phyloP scores from a whole-genome alignment of 2,797 vertebrate species.

The Lutra lutra region DNA sequence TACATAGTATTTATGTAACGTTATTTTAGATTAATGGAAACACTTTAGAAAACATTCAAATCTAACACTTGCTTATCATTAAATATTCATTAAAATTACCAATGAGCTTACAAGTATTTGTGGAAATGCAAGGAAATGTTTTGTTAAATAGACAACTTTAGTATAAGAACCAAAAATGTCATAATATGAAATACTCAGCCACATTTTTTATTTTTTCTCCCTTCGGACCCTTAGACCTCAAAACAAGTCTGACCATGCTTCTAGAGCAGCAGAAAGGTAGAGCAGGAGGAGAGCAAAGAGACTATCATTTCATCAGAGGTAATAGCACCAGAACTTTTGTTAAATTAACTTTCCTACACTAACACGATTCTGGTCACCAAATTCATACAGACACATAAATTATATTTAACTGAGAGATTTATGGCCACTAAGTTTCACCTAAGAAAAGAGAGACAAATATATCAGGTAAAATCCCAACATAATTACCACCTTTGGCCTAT shows the following conservation, averaged over 20 bases:
- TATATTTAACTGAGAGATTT: slow-evolving; percentile 21
- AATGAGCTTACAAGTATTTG: not conserved
- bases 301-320: not conserved
- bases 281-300: not conserved
- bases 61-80: not conserved
- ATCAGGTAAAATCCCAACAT: not conserved
- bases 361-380: not conserved
- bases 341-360: not conserved
- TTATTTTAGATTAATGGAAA: not conserved
- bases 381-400: not conserved
- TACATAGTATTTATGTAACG: not conserved
- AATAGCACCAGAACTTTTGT: not conserved
- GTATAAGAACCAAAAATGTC: not conserved
- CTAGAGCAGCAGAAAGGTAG: not conserved
- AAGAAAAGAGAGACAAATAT: slow-evolving; percentile 31
- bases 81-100: slow-evolving; percentile 29
- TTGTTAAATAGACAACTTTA: slow-evolving; percentile 49
- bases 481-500: not conserved
- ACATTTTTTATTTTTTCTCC: slow-evolving; percentile 44
- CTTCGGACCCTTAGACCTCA: not conserved
- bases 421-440: slow-evolving; percentile 17
- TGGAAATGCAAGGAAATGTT: not conserved
- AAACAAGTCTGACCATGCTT: not conserved
- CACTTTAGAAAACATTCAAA: not conserved
- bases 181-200: not conserved